These are phyloP conservation scores for Drosophila mayaguana DNA, from an alignment of 2,888 invertebrate genomes.

Conservation along the genomic window DNA sequence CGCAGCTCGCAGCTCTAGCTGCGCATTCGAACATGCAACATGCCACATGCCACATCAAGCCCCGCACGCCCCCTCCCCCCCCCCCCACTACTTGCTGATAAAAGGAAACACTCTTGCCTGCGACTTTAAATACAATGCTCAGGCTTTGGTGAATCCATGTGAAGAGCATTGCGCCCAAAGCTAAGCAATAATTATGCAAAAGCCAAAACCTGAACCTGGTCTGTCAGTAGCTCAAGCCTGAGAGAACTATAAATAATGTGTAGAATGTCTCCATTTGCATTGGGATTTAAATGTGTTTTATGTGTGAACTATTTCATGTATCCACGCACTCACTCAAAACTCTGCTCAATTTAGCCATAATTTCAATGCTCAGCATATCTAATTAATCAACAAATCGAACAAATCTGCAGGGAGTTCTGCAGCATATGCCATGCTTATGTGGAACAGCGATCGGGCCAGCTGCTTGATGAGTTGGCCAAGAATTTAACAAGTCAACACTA, in stretches of 20 bases:
- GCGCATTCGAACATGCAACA: conserved; percentile 67
- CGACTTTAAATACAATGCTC: conserved; percentile 33
- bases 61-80: too few species aligned
- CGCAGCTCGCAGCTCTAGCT: conserved; percentile 18
- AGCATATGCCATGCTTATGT: background rate
- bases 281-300: background rate
- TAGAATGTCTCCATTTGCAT: background rate
- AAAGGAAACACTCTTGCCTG: conserved; percentile 11
- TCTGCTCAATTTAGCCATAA: background rate
- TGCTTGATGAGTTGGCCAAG: conserved; percentile 1
- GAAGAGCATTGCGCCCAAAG: conserved; percentile 16
- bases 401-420: too few species aligned
- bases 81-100: too few species aligned
- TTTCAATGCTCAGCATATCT: background rate
- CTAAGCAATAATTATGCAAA: conserved; percentile 11
- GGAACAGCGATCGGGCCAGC: background rate
- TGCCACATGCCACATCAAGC: conserved; percentile 4
- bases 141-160: conserved; percentile 14
- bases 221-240: background rate
- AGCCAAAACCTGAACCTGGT: background rate
- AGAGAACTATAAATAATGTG: background rate
- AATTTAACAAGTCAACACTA: conserved; percentile 1
- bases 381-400: background rate
- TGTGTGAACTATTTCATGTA: too few species aligned
- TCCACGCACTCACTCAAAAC: background rate